Base-by-base conservation (phyloP, 2,797 vertebrate species). In the Sarcoramphus papa region DNA sequence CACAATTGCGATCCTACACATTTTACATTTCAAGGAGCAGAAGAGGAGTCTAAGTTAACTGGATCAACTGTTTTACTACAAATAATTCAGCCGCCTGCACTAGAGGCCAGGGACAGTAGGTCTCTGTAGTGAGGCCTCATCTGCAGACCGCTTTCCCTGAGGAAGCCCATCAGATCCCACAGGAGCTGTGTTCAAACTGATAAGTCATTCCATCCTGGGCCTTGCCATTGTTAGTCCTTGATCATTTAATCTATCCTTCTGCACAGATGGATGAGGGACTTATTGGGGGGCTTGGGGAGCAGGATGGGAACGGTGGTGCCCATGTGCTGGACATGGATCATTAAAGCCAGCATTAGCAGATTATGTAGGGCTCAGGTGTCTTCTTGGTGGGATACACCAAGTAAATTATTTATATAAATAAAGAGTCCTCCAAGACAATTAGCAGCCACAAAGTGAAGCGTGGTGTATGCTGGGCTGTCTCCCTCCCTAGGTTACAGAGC, bases 381-480 rank as follows among this genome's bases (percentile, higher is more conserved):
- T 78, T 93, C 70, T 92, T 94, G 78, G 85, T 10, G 7, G 68
- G 64, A 90, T 59, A 73, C 56, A 73, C 40, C 27, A 77, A 82
- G 41, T 95, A 85, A 96, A 97, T 97, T 93, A 95, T 95, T 97
- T 97, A 94, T 77, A 90, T 86, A 94, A 95, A 92, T 90, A 93
- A 85, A 94, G 53, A 88, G 48, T 83, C 56, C 68, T 73, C 83
- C 76, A 90, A 90, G 82, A 81, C 54, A 93, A 90, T 93, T 96
- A 93, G 72, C 65, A 83, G 67, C 40, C 57, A 60, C 28, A 50
- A 47, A 77, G 6, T 21, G 20, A 95, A 83, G 23, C 1, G 25
- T 67, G 74, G 10, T 90, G 13, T 43, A 4, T 41, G 59, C 67
- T 88, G 50, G 10, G 67, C 77, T 76, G 45, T 67, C 62, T 91